These are phyloP conservation scores for Rafetus swinhoei DNA, from an alignment of 2,113 vertebrate genomes.

Conservation along the genomic window DNA sequence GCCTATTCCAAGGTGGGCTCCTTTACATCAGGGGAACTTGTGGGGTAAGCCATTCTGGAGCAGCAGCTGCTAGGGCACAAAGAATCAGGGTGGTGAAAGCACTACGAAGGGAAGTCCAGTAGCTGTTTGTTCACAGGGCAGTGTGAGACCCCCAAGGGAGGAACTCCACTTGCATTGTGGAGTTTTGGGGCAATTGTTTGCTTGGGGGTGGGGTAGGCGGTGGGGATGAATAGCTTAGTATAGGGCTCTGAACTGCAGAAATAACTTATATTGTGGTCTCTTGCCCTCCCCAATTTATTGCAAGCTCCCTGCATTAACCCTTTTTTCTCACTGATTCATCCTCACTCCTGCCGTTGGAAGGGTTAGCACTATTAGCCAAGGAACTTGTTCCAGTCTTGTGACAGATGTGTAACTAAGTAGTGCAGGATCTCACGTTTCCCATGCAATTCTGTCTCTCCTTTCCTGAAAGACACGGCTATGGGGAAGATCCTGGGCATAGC, in stretches of 20 bases:
- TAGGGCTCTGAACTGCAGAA: slow-evolving; percentile 43
- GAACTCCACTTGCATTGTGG: slow-evolving; percentile 42
- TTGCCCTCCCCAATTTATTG: background rate
- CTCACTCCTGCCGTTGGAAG: background rate
- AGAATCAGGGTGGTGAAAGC: slow-evolving; percentile 32
- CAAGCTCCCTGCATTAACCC: background rate
- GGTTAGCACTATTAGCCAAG: slow-evolving; percentile 32
- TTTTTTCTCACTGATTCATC: slow-evolving; percentile 21
- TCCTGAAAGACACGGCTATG: background rate
- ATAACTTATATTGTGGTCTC: slow-evolving; percentile 16
- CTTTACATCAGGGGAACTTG: slow-evolving; percentile 34
- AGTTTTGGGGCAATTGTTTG: slow-evolving; percentile 52
- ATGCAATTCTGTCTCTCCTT: slow-evolving; percentile 12
- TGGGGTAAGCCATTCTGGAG: slow-evolving; percentile 28
- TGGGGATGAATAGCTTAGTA: background rate
- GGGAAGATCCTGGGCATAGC: background rate
- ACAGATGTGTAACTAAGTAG: slow-evolving; percentile 6
- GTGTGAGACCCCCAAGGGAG: slow-evolving; percentile 35
- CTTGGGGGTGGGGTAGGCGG: slow-evolving; percentile 56
- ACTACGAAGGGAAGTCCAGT: slow-evolving; percentile 35
- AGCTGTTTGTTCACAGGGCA: slow-evolving; percentile 56
- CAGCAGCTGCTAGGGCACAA: slow-evolving; percentile 58
- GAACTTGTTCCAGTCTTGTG: background rate
- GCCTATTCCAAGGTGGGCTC: slow-evolving; percentile 66
- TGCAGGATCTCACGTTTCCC: background rate